Percentiles rank a stretch among this genome's conserved stretches.
Conservation (phyloP, 2,113 vertebrate species). For the Ranitomeya variabilis region DNA sequence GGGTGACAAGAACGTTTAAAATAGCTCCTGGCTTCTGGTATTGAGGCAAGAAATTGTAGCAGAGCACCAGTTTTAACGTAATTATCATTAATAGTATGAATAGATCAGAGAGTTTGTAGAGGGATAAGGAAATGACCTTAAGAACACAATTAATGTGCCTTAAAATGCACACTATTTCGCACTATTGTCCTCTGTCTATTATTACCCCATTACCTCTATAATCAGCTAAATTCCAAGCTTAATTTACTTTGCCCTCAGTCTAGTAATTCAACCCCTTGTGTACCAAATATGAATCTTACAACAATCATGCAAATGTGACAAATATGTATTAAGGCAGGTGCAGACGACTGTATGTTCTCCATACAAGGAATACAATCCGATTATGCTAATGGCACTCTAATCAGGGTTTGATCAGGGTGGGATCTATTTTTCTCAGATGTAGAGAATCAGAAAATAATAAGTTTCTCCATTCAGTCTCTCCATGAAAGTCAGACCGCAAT, state of each 20-base stretch:
- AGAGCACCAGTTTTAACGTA: constrained; percentile 33
- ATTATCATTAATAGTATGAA: constrained; percentile 39
- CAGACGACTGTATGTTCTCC: too few species aligned
- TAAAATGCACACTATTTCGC: neutral
- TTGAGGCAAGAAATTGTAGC: constrained; percentile 41
- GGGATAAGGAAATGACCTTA: neutral
- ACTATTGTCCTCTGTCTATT: neutral
- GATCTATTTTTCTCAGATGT: too few species aligned
- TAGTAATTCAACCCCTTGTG: neutral
- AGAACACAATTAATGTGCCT: constrained; percentile 30
- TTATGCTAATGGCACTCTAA: too few species aligned
- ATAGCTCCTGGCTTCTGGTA: constrained; percentile 41
- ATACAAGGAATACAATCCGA: too few species aligned
- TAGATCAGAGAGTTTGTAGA: neutral
- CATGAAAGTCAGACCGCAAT: neutral
- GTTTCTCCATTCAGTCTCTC: too few species aligned
- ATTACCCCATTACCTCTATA: constrained; percentile 27
- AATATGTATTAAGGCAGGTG: neutral
- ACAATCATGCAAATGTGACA: too few species aligned
- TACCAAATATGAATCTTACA: neutral
- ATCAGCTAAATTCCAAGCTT: neutral
- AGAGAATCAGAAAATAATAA: too few species aligned
- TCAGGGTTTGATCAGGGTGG: too few species aligned
- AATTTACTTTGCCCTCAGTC: constrained; percentile 3
- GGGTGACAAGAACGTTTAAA: constrained; percentile 49